These are phyloP conservation scores for Medauroidea extradentata DNA, from an alignment of 1,140 invertebrate species.

Conservation along the genomic window DNA sequence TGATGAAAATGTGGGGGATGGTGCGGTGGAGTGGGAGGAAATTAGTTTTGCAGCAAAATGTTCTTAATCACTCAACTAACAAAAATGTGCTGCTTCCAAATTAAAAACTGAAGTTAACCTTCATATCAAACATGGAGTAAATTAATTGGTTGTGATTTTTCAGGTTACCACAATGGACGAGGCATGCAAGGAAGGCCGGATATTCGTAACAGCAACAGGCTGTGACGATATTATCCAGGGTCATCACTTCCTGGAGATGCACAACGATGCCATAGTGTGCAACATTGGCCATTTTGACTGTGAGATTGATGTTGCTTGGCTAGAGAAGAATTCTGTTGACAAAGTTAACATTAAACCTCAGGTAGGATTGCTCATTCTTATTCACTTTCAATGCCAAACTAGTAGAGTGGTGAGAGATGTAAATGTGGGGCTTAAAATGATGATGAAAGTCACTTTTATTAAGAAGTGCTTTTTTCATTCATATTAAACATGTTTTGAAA, in stretches of 20 bases:
- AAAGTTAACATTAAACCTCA: slow-evolving; percentile 98
- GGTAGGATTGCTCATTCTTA: slow-evolving; percentile 38
- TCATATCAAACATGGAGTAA: too few relatives aligned
- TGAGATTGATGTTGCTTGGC: slow-evolving; percentile 96
- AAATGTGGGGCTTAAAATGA: too few relatives aligned
- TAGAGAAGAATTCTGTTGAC: slow-evolving; percentile 84
- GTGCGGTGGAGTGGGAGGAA: too few relatives aligned
- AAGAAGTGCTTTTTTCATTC: too few relatives aligned
- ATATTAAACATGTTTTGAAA: too few relatives aligned
- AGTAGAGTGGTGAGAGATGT: not conserved
- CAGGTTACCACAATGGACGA: slow-evolving; percentile 11
- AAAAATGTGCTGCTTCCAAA: too few relatives aligned
- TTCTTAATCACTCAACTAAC: too few relatives aligned
- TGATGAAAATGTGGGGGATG: too few relatives aligned
- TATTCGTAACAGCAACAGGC: slow-evolving; percentile 53
- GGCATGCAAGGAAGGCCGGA: slow-evolving; percentile 5
- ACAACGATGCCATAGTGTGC: slow-evolving; percentile 96
- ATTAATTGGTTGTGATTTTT: too few relatives aligned
- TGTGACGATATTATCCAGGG: slow-evolving; percentile 91
- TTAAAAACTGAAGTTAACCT: too few relatives aligned
- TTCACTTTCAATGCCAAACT: not conserved
- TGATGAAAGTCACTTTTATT: too few relatives aligned
- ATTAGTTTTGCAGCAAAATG: too few relatives aligned
- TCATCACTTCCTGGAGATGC: slow-evolving; percentile 88
- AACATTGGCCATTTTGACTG: slow-evolving; percentile 99